Evolutionary conservation across 2,113 vertebrate species (phyloP).

Genomic region (Leucoraja erinaceus): DNA sequence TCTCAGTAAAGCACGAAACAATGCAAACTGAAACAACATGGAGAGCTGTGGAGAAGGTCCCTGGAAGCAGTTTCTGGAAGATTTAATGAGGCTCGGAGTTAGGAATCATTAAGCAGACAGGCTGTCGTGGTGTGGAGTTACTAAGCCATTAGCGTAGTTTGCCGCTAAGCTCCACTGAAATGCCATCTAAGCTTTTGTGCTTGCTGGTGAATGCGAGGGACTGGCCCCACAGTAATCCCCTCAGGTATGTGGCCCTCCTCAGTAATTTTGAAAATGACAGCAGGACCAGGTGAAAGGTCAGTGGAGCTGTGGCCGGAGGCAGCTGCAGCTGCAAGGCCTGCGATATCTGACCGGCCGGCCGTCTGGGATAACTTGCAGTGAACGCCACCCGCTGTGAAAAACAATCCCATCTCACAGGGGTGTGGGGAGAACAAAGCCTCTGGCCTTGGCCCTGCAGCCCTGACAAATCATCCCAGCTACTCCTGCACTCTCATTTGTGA

Average conservation of each 20-base stretch:
- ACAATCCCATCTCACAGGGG: slow-evolving; percentile 61
- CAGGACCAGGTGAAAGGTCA: slow-evolving; percentile 68
- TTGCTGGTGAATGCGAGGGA: slow-evolving; percentile 15
- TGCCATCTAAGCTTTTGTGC: slow-evolving; percentile 5
- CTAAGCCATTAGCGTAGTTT: not conserved
- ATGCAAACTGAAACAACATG: not conserved
- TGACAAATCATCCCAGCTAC: slow-evolving; percentile 67
- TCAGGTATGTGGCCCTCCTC: slow-evolving; percentile 62
- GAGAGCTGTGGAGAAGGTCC: not conserved
- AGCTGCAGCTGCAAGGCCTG: slow-evolving; percentile 55
- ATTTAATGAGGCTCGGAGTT: not conserved
- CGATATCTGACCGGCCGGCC: slow-evolving; percentile 55
- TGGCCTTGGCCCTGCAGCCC: slow-evolving; percentile 44
- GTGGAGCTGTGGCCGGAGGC: slow-evolving; percentile 59
- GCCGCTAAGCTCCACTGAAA: not conserved
- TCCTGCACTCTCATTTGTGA: slow-evolving; percentile 65
- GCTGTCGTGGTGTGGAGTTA: not conserved
- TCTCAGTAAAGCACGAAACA: not conserved
- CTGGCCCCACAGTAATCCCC: slow-evolving; percentile 54
- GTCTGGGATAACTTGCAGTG: slow-evolving; percentile 55
- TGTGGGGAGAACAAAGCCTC: slow-evolving; percentile 43
- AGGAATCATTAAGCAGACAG: slow-evolving; percentile 1
- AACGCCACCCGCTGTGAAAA: slow-evolving; percentile 58
- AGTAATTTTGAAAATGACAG: slow-evolving; percentile 66
- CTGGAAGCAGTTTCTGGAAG: not conserved